Evolutionary conservation across 2,888 invertebrate species (phyloP).

Genomic region (Tetragnatha montana): DNA sequence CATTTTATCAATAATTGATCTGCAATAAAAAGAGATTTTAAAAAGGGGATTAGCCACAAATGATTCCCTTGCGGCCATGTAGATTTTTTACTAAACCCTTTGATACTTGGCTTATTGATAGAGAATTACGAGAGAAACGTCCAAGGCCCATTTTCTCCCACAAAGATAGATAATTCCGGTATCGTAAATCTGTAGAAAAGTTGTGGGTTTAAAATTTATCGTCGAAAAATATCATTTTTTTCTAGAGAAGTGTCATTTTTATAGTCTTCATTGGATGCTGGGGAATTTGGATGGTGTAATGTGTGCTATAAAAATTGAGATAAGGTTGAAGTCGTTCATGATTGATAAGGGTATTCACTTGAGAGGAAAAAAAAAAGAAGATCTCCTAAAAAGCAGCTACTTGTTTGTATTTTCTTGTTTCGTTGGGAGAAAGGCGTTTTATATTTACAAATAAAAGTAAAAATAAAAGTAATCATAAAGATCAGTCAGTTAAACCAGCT

Average conservation of each 20-base stretch:
- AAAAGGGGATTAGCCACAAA: too few species aligned
- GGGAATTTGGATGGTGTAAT: not conserved
- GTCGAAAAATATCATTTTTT: not conserved
- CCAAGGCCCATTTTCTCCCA: not conserved
- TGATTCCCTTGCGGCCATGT: too few species aligned
- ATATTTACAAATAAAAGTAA: too few species aligned
- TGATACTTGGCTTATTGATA: not conserved
- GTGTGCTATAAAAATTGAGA: not conserved
- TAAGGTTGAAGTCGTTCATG: not conserved
- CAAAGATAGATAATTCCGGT: not conserved
- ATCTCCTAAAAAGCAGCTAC: too few species aligned
- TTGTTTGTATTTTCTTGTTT: too few species aligned
- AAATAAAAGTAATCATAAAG: too few species aligned
- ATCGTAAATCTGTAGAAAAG: not conserved
- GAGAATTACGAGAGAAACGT: not conserved
- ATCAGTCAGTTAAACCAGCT: too few species aligned
- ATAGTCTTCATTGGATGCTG: not conserved
- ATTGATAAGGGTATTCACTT: not conserved
- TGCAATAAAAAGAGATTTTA: too few species aligned
- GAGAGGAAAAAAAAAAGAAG: too few species aligned
- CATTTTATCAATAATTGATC: too few species aligned
- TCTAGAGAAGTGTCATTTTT: not conserved
- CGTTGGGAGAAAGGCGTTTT: too few species aligned
- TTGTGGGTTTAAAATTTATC: not conserved
- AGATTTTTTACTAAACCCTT: too few species aligned